Conservation (phyloP, 2,888 invertebrate species). For the Caenorhabditis sp. region DNA sequence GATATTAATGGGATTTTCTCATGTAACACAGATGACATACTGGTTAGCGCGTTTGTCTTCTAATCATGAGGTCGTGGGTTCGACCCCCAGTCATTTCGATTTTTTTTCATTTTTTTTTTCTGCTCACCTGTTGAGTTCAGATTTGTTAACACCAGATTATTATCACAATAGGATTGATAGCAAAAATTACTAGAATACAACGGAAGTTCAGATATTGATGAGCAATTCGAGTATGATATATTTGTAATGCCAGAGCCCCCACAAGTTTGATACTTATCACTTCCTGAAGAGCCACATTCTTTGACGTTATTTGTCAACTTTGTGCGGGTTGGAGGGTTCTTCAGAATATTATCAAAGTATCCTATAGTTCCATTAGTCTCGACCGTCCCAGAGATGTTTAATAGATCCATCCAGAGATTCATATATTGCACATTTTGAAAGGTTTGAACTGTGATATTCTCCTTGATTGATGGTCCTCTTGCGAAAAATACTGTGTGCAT, state of each 20-base stretch:
- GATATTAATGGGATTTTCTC: too few relatives aligned
- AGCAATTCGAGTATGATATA: conserved; percentile 6
- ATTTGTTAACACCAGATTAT: conserved; percentile 22
- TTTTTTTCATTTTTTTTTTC: too few relatives aligned
- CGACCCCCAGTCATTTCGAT: too few relatives aligned
- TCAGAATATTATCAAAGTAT: conserved; percentile 43
- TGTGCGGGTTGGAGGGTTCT: conserved; percentile 19
- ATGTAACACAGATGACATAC: too few relatives aligned
- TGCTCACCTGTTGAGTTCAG: conserved; percentile 2
- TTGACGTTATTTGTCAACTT: conserved; percentile 13
- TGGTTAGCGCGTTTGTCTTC: too few relatives aligned
- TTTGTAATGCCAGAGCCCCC: not conserved
- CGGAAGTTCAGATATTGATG: conserved; percentile 21
- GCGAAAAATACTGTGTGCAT: conserved; percentile 69
- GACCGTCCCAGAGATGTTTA: conserved; percentile 36
- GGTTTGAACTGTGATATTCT: conserved; percentile 45
- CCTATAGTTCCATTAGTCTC: conserved; percentile 66
- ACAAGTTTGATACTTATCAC: conserved; percentile 12
- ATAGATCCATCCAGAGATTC: conserved; percentile 55
- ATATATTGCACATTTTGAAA: conserved; percentile 68
- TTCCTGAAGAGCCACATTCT: conserved; percentile 24
- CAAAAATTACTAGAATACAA: conserved; percentile 32
- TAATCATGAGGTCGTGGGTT: too few relatives aligned
- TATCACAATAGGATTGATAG: conserved; percentile 44
- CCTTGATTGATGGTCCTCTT: conserved; percentile 61